Conservation (phyloP, 2,888 invertebrate genomes). For the Coelinius sp. region DNA sequence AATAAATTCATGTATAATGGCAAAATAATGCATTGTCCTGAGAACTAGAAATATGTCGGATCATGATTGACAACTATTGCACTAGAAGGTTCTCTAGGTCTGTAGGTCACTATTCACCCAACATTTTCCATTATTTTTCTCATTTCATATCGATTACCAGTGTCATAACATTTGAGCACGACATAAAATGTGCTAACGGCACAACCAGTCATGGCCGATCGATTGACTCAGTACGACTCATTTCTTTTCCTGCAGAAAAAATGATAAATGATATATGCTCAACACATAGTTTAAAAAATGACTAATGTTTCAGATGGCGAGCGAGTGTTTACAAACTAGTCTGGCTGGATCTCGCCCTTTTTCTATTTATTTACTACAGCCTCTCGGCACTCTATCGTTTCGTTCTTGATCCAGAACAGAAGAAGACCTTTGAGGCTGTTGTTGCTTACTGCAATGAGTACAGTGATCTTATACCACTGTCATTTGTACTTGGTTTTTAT, state of each 20-base stretch:
- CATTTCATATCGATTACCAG: slow-evolving; percentile 16
- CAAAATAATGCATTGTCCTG: neutral
- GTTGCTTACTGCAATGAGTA: slow-evolving; percentile 89
- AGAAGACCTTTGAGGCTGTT: slow-evolving; percentile 85
- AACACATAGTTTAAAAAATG: neutral
- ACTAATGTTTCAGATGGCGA: slow-evolving; percentile 82
- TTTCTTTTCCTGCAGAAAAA: neutral
- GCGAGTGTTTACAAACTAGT: slow-evolving; percentile 96
- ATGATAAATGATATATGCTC: neutral
- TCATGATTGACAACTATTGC: neutral
- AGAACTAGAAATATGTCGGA: neutral
- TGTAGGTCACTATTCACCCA: neutral
- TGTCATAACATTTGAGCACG: neutral
- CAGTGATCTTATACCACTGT: slow-evolving; percentile 90
- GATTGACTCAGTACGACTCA: neutral
- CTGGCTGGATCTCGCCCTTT: slow-evolving; percentile 89
- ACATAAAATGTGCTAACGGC: neutral
- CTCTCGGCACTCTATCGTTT: slow-evolving; percentile 86
- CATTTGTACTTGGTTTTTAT: slow-evolving; percentile 95
- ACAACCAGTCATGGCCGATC: neutral
- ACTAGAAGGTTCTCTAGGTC: neutral
- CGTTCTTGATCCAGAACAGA: slow-evolving; percentile 77
- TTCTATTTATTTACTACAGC: slow-evolving; percentile 83
- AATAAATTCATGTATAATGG: neutral
- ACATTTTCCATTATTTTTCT: slow-evolving; percentile 3